Conservation (phyloP, 2,797 vertebrate species). For the Microhierax caerulescens region DNA sequence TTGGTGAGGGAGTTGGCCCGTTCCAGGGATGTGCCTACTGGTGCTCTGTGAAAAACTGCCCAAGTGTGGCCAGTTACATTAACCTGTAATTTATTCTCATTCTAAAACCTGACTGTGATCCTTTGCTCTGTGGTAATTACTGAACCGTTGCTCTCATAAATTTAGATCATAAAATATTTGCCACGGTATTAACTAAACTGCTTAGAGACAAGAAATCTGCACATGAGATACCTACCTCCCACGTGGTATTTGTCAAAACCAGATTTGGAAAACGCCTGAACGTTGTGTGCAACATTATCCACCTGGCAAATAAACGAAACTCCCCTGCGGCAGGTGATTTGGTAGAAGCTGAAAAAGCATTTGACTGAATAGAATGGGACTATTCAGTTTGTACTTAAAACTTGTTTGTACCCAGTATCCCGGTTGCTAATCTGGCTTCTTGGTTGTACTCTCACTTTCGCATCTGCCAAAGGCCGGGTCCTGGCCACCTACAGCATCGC, state of each 20-base stretch:
- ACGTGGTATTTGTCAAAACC: conserved; percentile 51
- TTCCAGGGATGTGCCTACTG: background rate
- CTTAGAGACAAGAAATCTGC: conserved; percentile 11
- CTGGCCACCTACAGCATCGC: background rate
- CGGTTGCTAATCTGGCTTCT: background rate
- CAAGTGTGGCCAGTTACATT: background rate
- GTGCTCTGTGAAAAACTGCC: background rate
- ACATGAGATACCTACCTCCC: conserved; percentile 17
- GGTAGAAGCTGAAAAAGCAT: conserved; percentile 58
- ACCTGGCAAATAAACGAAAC: conserved; percentile 43
- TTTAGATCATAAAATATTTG: conserved; percentile 33
- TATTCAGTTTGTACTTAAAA: conserved; percentile 28
- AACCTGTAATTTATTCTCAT: conserved; percentile 1
- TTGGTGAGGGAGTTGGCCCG: background rate
- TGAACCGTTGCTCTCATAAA: conserved; percentile 5
- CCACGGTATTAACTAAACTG: background rate
- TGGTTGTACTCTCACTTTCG: conserved; percentile 9
- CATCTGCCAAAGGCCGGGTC: conserved; percentile 6
- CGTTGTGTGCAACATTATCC: conserved; percentile 48
- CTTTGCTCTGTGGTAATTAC: background rate
- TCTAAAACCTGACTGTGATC: conserved; percentile 18
- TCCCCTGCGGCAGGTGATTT: conserved; percentile 55
- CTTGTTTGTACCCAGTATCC: conserved; percentile 32
- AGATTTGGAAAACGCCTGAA: conserved; percentile 36
- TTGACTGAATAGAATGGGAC: conserved; percentile 52